These are phyloP conservation scores for Clostera curtula DNA, from an alignment of 2,888 invertebrate species.

Conservation along the genomic window DNA sequence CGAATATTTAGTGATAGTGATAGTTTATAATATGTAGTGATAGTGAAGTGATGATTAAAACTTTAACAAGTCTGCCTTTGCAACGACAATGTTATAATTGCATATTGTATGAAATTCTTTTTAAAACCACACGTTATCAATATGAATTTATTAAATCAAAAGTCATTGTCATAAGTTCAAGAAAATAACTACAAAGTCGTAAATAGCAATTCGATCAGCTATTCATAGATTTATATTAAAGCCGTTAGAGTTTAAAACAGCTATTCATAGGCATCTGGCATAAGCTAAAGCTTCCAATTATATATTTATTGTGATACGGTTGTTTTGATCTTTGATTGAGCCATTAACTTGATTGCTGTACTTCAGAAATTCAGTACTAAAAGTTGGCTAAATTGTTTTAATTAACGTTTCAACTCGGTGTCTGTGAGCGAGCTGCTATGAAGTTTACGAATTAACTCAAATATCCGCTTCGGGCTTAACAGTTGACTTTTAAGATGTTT, in stretches of 20 bases:
- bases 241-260: no score
- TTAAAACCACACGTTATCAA: no score
- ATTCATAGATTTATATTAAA: no score
- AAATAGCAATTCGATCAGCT: neutral
- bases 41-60: no score
- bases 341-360: constrained; percentile 67
- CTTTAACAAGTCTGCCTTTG: no score
- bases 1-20: no score
- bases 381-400: constrained; percentile 70
- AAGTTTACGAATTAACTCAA: constrained; percentile 70
- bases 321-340: constrained; percentile 70
- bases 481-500: constrained; percentile 44
- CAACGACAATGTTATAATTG: no score
- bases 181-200: no score
- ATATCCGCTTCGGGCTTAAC: constrained; percentile 50
- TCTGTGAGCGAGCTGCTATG: constrained; percentile 55
- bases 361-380: constrained; percentile 69
- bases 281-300: constrained; percentile 39
- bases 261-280: constrained; percentile 28
- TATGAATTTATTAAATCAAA: no score
- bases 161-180: no score
- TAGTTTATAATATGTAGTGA: no score
- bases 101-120: no score
- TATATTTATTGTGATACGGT: constrained; percentile 58
- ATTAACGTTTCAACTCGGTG: constrained; percentile 67